Percentiles rank a stretch among this genome's conserved stretches.
Evolutionary conservation across 1,140 invertebrate species (phyloP).

Genomic region (Formica selysi): DNA sequence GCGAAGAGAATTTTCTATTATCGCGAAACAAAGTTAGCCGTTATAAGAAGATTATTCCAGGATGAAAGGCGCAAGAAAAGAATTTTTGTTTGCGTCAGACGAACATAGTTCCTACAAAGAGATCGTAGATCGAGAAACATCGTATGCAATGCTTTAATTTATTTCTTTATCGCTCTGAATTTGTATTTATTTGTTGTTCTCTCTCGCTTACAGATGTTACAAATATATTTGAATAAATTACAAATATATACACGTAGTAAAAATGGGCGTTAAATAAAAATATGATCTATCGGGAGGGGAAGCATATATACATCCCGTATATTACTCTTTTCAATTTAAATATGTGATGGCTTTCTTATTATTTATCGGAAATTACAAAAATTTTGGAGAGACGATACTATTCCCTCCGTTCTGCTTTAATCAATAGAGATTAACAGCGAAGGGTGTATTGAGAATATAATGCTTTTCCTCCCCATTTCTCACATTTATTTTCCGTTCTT

Average conservation of each 20-base stretch:
- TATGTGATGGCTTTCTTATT: neutral
- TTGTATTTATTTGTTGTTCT: neutral
- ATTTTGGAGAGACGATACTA: neutral
- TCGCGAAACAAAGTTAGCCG: constrained; percentile 29
- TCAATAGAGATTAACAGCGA: constrained; percentile 1
- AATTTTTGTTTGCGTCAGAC: constrained; percentile 28
- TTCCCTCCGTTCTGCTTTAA: neutral
- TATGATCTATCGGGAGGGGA: neutral
- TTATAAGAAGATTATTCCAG: constrained; percentile 42
- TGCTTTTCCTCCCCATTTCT: neutral
- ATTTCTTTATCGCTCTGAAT: neutral
- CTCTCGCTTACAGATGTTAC: neutral
- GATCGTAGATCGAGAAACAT: constrained; percentile 22
- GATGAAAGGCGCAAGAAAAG: constrained; percentile 46
- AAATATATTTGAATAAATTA: constrained; percentile 25
- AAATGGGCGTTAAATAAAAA: constrained; percentile 26
- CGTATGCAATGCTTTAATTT: neutral
- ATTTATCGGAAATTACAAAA: neutral
- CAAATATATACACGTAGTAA: neutral
- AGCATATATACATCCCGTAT: too few relatives aligned
- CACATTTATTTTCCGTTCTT: neutral
- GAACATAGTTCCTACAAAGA: constrained; percentile 18
- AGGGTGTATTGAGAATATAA: too few relatives aligned
- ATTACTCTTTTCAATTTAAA: neutral
- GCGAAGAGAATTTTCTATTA: constrained; percentile 45